These are phyloP conservation scores for Orthonevra nobilis DNA, from an alignment of 2,888 invertebrate species.

Conservation along the genomic window DNA sequence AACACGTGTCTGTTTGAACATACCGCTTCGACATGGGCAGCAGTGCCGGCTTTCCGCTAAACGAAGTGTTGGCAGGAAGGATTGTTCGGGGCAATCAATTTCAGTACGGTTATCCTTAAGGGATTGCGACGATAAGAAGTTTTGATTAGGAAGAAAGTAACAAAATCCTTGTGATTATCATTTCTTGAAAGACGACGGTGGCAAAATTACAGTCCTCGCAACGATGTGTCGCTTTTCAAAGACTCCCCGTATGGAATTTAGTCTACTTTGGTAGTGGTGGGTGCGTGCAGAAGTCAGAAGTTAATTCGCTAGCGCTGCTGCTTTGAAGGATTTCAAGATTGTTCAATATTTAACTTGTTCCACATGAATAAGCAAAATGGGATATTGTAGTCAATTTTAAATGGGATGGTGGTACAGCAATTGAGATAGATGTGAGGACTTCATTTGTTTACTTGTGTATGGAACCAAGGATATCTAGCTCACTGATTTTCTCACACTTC, in stretches of 20 bases:
- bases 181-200: conserved; percentile 45
- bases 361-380: conserved; percentile 57
- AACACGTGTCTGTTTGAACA: conserved; percentile 50
- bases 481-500: conserved; percentile 16
- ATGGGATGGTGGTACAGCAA: conserved; percentile 2
- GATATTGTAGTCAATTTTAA: conserved; percentile 32
- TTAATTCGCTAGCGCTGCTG: conserved; percentile 37
- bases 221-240: neutral
- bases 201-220: conserved; percentile 42
- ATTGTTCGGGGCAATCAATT: conserved; percentile 32
- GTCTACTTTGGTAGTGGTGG: no score
- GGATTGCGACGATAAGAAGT: conserved; percentile 37
- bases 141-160: conserved; percentile 26
- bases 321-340: conserved; percentile 31
- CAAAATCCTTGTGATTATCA: conserved; percentile 54
- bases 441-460: conserved; percentile 18
- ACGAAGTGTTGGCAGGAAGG: conserved; percentile 8
- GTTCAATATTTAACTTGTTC: conserved; percentile 65
- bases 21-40: conserved; percentile 23
- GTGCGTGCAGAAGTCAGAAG: conserved; percentile 61
- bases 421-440: conserved; percentile 11
- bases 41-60: conserved; percentile 6
- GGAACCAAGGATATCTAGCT: neutral
- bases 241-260: conserved; percentile 17
- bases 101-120: conserved; percentile 50